Evolutionary conservation across 2,797 vertebrate species (phyloP).

Genomic region (Acanthis flammea): DNA sequence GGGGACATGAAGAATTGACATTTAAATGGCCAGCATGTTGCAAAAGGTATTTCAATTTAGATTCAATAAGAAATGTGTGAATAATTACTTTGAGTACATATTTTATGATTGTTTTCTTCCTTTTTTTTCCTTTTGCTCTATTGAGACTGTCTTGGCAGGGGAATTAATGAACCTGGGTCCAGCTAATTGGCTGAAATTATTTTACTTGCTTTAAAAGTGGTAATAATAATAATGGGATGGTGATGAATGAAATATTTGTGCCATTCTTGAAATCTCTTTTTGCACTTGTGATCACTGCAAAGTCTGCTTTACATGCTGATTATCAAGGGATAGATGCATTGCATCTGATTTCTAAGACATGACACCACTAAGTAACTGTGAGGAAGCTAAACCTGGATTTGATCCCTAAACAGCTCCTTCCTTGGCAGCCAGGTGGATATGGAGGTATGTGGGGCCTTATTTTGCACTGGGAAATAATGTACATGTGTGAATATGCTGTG

Average conservation of each 20-base stretch:
- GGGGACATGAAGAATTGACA: constrained; percentile 74
- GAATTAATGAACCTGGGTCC: background rate
- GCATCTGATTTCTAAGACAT: background rate
- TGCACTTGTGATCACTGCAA: background rate
- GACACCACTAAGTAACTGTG: background rate
- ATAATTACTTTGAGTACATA: background rate
- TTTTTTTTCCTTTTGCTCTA: background rate
- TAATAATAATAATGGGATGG: background rate
- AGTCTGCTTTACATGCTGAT: background rate
- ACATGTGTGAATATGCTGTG: background rate
- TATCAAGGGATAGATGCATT: background rate
- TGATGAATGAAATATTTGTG: background rate
- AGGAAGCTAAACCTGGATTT: background rate
- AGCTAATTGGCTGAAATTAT: background rate
- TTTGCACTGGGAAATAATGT: fast-evolving
- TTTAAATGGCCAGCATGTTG: constrained; percentile 80
- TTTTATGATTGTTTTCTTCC: background rate
- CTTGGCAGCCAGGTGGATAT: background rate
- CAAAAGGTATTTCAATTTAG: constrained; percentile 76
- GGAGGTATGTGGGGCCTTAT: background rate
- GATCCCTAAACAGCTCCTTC: background rate
- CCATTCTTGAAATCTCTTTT: background rate
- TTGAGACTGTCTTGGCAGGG: background rate
- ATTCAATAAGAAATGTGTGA: background rate
- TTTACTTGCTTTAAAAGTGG: background rate